Evolutionary conservation across 2,113 vertebrate genomes (phyloP), one percentile per base, ranked within the genome.

Genomic region (Thymallus thymallus): DNA sequence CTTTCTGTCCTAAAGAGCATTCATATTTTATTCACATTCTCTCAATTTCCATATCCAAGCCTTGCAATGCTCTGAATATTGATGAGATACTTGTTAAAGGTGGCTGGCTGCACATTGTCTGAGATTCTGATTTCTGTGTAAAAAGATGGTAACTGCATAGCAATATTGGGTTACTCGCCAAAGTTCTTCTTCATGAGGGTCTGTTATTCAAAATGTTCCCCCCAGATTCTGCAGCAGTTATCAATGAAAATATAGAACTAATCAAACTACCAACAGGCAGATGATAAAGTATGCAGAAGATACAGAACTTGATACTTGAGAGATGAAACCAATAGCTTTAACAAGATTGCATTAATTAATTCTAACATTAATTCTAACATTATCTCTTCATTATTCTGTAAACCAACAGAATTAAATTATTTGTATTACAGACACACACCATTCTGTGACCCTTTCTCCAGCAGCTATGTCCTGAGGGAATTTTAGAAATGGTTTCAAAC

Each of bases 11-110:
- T 56, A 64, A 58, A 56, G 20, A 18, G 22, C 68, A 74, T 79
- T 26, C 60, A 79, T 79, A 74, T 71, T 79, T 74, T 4, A 74
- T 70, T 65, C 32, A 60, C 41, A 48, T 29, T 24, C 46, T 61
- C 35, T 61, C 29, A 67, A 74, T 71, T 65, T 71, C 60, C 41
- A 71, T 76, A 71, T 41, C 61, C 45, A n/a, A 60, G 45, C 41
- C 48, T 56, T 45, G 24, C 30, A 23, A 29, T 24, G 9, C 48
- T 65, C 16, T 70, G 46, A 60, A 66, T 74, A 69, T 72, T 70
- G 29, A 70, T 71, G 48, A 66, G 16, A 32, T 9, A 23, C 23
- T 45, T 16, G 48, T 16, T 24, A 64, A 29, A 65, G 29, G 55
- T 45, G 66, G 45, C 6, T 71, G 29, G 45, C 4, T 71, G 29